These are phyloP conservation scores for Dichetophora obliterata DNA, from an alignment of 2,888 invertebrate genomes.

Conservation along the genomic window DNA sequence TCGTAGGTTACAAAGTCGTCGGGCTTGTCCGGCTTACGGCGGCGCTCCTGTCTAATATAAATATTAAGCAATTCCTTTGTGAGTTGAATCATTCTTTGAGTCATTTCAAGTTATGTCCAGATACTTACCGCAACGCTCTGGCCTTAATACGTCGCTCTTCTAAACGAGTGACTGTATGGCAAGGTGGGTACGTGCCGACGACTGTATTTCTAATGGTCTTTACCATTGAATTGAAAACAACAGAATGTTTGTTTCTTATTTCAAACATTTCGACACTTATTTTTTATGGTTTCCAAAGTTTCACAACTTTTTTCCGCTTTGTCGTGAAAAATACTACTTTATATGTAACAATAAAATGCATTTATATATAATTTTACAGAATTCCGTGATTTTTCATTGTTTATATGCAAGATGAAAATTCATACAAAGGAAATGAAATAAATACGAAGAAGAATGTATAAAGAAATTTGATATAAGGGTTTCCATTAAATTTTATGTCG, in stretches of 20 bases:
- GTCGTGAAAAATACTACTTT: background rate
- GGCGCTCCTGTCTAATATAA: conserved; percentile 73
- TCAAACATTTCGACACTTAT: conserved; percentile 52
- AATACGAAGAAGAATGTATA: background rate
- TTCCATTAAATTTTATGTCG: background rate
- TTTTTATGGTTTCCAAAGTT: background rate
- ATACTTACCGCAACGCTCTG: conserved; percentile 58
- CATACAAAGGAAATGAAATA: background rate
- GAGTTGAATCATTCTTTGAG: background rate
- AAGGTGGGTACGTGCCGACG: conserved; percentile 83
- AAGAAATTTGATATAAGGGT: background rate
- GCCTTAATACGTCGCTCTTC: conserved; percentile 80
- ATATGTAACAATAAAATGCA: conserved; percentile 14
- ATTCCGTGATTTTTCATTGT: conserved; percentile 31
- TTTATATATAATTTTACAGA: conserved; percentile 22
- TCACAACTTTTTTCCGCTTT: conserved; percentile 7
- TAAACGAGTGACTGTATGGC: conserved; percentile 78
- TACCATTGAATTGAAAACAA: conserved; percentile 67
- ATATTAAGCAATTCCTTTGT: background rate
- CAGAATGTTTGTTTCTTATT: conserved; percentile 53
- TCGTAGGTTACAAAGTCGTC: conserved; percentile 93
- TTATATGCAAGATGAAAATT: conserved; percentile 32
- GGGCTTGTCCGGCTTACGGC: conserved; percentile 86
- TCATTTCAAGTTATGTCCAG: conserved; percentile 31
- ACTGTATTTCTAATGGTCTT: conserved; percentile 70